Evolutionary conservation across 2,888 invertebrate genomes (phyloP), one percentile per base, ranked within the genome.

Genomic region (Synergus japonicus): DNA sequence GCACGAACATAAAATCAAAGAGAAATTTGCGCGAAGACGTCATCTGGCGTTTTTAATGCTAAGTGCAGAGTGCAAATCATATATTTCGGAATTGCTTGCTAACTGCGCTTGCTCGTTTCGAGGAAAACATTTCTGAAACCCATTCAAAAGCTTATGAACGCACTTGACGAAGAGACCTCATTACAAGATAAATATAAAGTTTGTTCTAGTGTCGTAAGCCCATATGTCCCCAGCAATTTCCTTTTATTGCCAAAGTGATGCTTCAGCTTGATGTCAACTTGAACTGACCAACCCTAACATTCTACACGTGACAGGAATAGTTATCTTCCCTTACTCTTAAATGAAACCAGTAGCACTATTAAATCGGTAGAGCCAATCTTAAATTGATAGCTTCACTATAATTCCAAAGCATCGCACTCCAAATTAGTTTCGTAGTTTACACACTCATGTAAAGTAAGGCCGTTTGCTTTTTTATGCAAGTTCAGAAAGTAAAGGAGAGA

Each of bases 1-100:
- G 83, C 81, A 81, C 83, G 83, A 76, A 67, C 43, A 22, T n/a
- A 22, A 66, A 44, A 1, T 29, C 60, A 63, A 66, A 46, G 46
- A 67, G 22, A 46, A 67, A 13, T 67, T 67, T 66, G 18, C 44
- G 44, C 46, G 29, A 67, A 22, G 7, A 46, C 67, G 7, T 67
- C 44, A 46, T n/a, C 1, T 49, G 69, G 15, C 69, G 49, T 49
- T 37, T 46, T 29, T 37, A n/a, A 37, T 73, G 54, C 49, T 69
- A 7, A 69, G 37, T 37, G 37, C 37, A 37, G 41, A 29, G 22
- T 69, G 29, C 22, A 37, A 49, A 69, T 69, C 29, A 37, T n/a
- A 73, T 41, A 54, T 49, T 37, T n/a, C 9, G 54, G 37, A 73
- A 73, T 54, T 54, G 73, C 73, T 73, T 73, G 54, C 54, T 54